Conservation (phyloP, 1,140 invertebrate species). For the Polypedilum pembai region DNA sequence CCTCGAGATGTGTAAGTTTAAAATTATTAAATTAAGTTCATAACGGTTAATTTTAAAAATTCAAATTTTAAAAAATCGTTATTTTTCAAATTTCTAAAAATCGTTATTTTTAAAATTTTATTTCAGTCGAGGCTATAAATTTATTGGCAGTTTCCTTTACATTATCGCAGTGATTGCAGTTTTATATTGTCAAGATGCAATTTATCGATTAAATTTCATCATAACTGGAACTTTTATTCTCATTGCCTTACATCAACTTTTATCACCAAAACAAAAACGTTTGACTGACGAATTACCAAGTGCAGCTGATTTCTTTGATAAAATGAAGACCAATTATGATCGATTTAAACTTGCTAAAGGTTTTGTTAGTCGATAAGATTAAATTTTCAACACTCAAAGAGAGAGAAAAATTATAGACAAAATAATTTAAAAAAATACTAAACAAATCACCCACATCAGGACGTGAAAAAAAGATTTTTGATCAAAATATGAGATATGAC, state of each 20-base stretch:
- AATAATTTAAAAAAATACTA: no score
- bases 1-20: conserved; percentile 40
- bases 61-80: not conserved
- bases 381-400: no score
- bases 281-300: not conserved
- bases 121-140: conserved; percentile 47
- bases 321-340: conserved; percentile 2
- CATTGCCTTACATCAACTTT: conserved; percentile 49
- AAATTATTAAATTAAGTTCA: conserved; percentile 7
- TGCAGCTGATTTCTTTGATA: not conserved
- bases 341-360: not conserved
- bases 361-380: not conserved
- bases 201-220: conserved; percentile 50
- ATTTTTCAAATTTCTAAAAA: not conserved
- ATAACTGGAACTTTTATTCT: conserved; percentile 47
- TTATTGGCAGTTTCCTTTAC: conserved; percentile 46
- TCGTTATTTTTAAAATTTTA: conserved; percentile 31
- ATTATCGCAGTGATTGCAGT: conserved; percentile 46
- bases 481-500: no score
- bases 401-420: no score
- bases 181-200: conserved; percentile 48
- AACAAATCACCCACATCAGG: no score
- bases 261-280: conserved; percentile 30
- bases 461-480: no score
- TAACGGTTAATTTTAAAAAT: no score